Evolutionary conservation across 2,113 vertebrate species (phyloP).

Genomic region (Terrapene triunguis): DNA sequence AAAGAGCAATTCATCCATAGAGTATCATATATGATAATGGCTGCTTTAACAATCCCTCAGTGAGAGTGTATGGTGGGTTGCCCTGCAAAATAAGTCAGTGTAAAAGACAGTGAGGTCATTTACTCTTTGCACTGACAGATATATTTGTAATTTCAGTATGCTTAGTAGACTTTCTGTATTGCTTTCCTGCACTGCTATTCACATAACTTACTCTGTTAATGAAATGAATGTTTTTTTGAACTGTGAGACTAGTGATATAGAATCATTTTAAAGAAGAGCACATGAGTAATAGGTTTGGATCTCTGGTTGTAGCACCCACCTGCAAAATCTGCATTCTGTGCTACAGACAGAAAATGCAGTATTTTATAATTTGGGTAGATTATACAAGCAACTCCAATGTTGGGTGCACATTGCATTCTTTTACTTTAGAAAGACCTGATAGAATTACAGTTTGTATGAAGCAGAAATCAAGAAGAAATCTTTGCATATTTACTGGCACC

Average conservation of each 20-base stretch:
- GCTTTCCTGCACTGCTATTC: background rate
- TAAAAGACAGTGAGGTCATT: background rate
- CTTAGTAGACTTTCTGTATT: background rate
- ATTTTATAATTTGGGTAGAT: background rate
- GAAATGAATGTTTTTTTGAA: background rate
- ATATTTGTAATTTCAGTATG: background rate
- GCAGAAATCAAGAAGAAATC: background rate
- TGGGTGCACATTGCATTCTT: background rate
- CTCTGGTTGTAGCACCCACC: background rate
- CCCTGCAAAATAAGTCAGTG: background rate
- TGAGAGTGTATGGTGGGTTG: background rate
- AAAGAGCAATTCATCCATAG: background rate
- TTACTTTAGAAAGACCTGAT: background rate
- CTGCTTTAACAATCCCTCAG: background rate
- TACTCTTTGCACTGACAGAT: background rate
- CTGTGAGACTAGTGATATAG: background rate
- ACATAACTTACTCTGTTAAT: background rate
- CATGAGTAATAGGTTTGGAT: background rate
- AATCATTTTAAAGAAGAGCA: background rate
- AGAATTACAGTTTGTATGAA: background rate
- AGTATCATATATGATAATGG: background rate
- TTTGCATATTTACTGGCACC: background rate
- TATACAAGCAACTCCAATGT: background rate
- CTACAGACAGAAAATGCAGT: background rate
- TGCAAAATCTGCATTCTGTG: constrained; percentile 7